These are phyloP conservation scores for Ceratitis capitata DNA, from an alignment of 1,140 invertebrate species.

Conservation along the genomic window DNA sequence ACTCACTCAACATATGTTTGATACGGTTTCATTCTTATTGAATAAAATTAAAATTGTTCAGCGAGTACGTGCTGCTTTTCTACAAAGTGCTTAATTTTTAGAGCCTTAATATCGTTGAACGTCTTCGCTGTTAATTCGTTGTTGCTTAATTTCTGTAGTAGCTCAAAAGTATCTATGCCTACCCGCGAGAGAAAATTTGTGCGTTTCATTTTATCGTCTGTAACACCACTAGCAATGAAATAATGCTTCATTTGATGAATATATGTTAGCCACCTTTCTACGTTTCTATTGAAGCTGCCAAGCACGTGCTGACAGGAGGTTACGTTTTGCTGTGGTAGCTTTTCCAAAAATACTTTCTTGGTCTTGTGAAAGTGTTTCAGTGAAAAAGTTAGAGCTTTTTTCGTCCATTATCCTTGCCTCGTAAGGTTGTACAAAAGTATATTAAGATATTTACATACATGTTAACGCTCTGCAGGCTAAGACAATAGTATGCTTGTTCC, in stretches of 20 bases:
- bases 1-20: constrained; percentile 24
- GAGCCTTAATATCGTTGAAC: not conserved
- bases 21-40: not conserved
- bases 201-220: not conserved
- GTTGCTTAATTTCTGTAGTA: not conserved
- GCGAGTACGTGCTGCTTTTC: constrained; percentile 7
- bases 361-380: too few species aligned
- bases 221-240: not conserved
- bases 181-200: not conserved
- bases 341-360: not conserved
- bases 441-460: too few species aligned
- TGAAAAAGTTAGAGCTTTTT: too few species aligned
- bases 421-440: too few species aligned
- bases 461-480: too few species aligned
- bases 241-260: not conserved
- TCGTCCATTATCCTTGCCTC: too few species aligned
- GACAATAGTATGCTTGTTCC: too few species aligned
- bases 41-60: constrained; percentile 19
- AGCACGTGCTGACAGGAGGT: too few species aligned
- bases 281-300: not conserved
- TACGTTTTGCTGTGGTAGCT: not conserved
- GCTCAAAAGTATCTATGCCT: not conserved
- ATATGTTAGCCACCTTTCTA: not conserved
- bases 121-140: not conserved
- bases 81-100: not conserved